Evolutionary conservation across 2,888 invertebrate genomes (phyloP).

Genomic region (Dastarcus helophoroides): DNA sequence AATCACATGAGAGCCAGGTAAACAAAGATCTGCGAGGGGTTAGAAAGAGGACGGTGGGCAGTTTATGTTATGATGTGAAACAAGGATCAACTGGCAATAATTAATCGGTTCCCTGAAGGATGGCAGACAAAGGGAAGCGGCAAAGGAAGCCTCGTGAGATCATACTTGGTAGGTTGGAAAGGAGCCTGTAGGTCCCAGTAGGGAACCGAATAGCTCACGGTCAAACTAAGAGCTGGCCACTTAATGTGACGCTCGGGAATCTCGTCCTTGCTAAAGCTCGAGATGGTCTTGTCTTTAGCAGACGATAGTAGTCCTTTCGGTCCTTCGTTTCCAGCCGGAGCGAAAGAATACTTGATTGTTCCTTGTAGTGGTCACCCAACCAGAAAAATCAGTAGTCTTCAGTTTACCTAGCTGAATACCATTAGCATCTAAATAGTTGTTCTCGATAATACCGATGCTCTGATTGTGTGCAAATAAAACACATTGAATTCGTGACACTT

Average conservation of each 20-base stretch:
- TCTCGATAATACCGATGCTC: too few species aligned
- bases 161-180: constrained; percentile 25
- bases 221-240: constrained; percentile 40
- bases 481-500: too few species aligned
- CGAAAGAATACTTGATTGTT: too few species aligned
- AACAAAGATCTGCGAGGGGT: too few species aligned
- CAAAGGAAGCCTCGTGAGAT: constrained; percentile 34
- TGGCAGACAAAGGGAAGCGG: constrained; percentile 34
- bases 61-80: constrained; percentile 31
- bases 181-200: constrained; percentile 25
- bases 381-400: too few species aligned
- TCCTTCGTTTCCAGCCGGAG: background rate
- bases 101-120: constrained; percentile 37
- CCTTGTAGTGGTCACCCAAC: too few species aligned
- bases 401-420: too few species aligned
- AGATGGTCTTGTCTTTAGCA: constrained; percentile 10
- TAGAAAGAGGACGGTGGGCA: constrained; percentile 20
- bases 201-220: constrained; percentile 38
- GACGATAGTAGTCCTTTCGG: constrained; percentile 9
- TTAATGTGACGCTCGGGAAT: constrained; percentile 40
- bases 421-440: too few species aligned
- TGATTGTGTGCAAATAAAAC: too few species aligned
- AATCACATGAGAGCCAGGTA: too few species aligned
- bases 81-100: constrained; percentile 34
- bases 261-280: constrained; percentile 22